Evolutionary conservation across 2,113 vertebrate species (phyloP).

Genomic region (Tinamus guttatus): DNA sequence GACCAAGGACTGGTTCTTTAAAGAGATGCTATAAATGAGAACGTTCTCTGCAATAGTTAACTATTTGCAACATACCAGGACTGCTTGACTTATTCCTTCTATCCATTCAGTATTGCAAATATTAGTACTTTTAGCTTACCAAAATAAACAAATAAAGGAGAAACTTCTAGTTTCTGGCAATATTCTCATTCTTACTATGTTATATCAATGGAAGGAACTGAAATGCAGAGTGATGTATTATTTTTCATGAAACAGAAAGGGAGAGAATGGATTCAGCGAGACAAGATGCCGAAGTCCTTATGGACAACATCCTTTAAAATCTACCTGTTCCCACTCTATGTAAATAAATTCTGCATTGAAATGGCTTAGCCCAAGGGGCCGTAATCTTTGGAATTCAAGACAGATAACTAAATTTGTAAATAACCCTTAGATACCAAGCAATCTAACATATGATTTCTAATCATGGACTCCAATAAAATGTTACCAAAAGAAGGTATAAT

Average conservation of each 20-base stretch:
- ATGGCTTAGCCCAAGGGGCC: background rate
- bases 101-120: conserved; percentile 39
- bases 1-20: conserved; percentile 29
- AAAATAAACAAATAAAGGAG: conserved; percentile 35
- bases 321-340: background rate
- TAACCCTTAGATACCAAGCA: background rate
- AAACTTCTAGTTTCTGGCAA: background rate
- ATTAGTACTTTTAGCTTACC: conserved; percentile 53
- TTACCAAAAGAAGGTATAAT: background rate
- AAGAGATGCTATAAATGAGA: conserved; percentile 2
- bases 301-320: background rate
- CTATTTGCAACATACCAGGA: background rate
- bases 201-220: background rate
- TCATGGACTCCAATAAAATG: background rate
- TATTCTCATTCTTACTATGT: conserved; percentile 16
- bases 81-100: conserved; percentile 12
- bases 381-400: background rate
- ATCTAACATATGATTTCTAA: background rate
- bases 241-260: background rate
- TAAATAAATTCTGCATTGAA: background rate
- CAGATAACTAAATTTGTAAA: background rate
- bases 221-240: conserved; percentile 21
- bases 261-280: background rate
- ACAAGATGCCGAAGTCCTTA: conserved; percentile 15
- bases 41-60: background rate